Evolutionary conservation across 2,888 invertebrate species (phyloP), one percentile per base, ranked within the genome.

Genomic region (Drosophila barbarae): DNA sequence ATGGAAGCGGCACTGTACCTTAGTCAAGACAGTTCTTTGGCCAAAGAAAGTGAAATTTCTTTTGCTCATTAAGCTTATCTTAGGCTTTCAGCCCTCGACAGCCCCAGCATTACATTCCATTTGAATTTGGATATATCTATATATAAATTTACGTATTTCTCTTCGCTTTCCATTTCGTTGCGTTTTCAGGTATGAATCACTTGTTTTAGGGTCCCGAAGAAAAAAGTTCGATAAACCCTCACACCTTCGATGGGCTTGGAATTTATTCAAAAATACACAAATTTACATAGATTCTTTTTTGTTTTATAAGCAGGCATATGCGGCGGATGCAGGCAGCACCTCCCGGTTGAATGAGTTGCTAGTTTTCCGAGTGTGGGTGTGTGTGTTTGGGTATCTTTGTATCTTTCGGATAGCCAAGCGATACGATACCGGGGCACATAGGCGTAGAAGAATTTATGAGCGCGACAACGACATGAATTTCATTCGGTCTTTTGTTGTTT

Each of bases 391-490:
- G 34, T 49, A 39, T 61, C 46, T 46, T 30, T 46, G 46, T 55
- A 66, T 66, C 66, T 65, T 34, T 32, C 47, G 56, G 65, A 65
- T 65, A 61, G 61, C 46, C 61, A 47, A 51, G 44, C 61, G 61
- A 61, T 61, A 55, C 36, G 30, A 47, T 32, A 47, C 46, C 46
- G 35, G 30, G 50, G 50, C 30, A 56, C 44, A 59, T 59, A 63
- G 63, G 60, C 63, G 51, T 50, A 64, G 39, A 52, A 66, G 66
- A 67, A 67, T 67, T 66, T 65, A 67, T 67, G 66, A 66, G 57
- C 66, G 66, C 66, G 66, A 66, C 66, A 66, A 66, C 57, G 66
- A 58, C 67, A 67, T 58, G 66, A 66, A 67, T 67, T 66, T 69
- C 65, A 58, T 59, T 55, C 42, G 32, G 55, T 67, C 55, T 60